These are phyloP conservation scores for Cerastis rubricosa DNA, from an alignment of 2,888 invertebrate species.

Conservation along the genomic window DNA sequence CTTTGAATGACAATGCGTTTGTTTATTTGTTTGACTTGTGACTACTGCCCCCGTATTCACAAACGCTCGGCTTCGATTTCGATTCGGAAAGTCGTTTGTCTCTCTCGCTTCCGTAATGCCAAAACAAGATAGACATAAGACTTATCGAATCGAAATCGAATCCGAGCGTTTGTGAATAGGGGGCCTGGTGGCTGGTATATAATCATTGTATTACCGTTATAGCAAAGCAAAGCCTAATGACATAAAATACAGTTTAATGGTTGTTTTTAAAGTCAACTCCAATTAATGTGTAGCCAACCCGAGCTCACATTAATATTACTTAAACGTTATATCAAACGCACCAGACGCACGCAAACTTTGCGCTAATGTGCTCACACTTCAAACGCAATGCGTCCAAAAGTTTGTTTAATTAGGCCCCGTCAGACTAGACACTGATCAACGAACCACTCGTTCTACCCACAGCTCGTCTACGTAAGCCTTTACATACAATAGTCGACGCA, in stretches of 20 bases:
- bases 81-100: too few relatives aligned
- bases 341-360: slow-evolving; percentile 19
- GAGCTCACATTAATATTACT: not conserved
- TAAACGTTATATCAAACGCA: not conserved
- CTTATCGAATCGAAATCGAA: too few relatives aligned
- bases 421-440: slow-evolving; percentile 41
- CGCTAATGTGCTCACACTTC: slow-evolving; percentile 26
- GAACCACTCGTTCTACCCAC: slow-evolving; percentile 24
- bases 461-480: slow-evolving; percentile 19
- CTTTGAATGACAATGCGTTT: too few relatives aligned
- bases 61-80: too few relatives aligned
- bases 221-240: too few relatives aligned
- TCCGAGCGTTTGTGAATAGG: too few relatives aligned
- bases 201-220: not conserved
- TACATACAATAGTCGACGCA: slow-evolving; percentile 1
- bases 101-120: too few relatives aligned
- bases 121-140: too few relatives aligned
- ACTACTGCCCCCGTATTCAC: too few relatives aligned
- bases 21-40: too few relatives aligned
- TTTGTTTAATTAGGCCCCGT: slow-evolving; percentile 57
- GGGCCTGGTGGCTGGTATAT: too few relatives aligned
- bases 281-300: not conserved
- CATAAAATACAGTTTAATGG: not conserved
- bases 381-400: slow-evolving; percentile 39
- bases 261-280: not conserved